These are phyloP conservation scores for Scaptomyza graminum DNA, from an alignment of 1,140 invertebrate genomes.

Conservation along the genomic window DNA sequence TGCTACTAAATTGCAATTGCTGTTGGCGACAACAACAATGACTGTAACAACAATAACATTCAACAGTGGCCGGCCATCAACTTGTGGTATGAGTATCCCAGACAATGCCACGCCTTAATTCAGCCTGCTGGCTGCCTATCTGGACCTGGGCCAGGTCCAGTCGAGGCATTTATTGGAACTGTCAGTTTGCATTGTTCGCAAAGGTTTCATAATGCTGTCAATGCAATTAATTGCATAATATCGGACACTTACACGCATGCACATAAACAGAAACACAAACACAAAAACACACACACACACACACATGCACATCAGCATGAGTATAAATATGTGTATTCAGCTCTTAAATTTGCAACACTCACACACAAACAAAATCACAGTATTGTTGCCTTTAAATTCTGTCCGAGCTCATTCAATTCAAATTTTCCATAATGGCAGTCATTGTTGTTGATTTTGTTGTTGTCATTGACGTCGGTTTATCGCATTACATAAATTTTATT, in stretches of 20 bases:
- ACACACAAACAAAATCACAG: conserved; percentile 36
- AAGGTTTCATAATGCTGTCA: conserved; percentile 74
- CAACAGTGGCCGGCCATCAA: conserved; percentile 46
- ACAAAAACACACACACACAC: conserved; percentile 4
- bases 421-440: conserved; percentile 10
- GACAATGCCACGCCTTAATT: conserved; percentile 32
- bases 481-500: conserved; percentile 51
- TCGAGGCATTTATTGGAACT: conserved; percentile 59
- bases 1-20: conserved; percentile 73
- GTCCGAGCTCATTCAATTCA: conserved; percentile 24
- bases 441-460: conserved; percentile 33
- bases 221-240: conserved; percentile 79
- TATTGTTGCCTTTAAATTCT: conserved; percentile 40
- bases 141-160: conserved; percentile 9
- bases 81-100: conserved; percentile 35
- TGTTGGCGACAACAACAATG: conserved; percentile 47
- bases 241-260: conserved; percentile 25
- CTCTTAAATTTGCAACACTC: conserved; percentile 40
- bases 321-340: conserved; percentile 24
- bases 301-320: neutral
- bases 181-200: conserved; percentile 66
- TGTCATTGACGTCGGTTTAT: conserved; percentile 35
- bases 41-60: conserved; percentile 45
- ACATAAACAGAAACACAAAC: conserved; percentile 10
- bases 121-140: neutral